Evolutionary conservation across 1,140 invertebrate species (phyloP), one percentile per base, ranked within the genome.

Genomic region (Drosophila fuyamai): DNA sequence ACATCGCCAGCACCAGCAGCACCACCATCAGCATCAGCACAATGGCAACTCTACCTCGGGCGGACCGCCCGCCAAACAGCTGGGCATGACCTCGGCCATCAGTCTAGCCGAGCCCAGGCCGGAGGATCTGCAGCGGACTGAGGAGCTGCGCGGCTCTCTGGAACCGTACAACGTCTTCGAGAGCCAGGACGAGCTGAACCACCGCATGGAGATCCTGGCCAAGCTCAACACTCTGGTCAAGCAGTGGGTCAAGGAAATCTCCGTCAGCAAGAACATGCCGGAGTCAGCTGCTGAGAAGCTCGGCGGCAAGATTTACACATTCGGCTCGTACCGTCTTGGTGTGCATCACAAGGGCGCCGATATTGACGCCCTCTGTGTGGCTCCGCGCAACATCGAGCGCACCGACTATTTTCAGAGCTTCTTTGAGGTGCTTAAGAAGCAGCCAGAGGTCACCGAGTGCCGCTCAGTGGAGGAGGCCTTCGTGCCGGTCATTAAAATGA

Each of bases 401-500:
- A 92, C 94, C 1, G 99, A 99, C 93, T 99, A 99, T 93, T 99
- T 99, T 93, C 94, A 95, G 10, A 96, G 97, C 0, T 99, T 99
- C 93, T 97, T 97, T 92, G 97, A 99, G 53, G 93, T 98, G 50
- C 93, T 99, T 4, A 98, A 97, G 92, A 93, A 95, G 80, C 97
- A 98, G 90, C 93, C 95, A 8, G 97, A 98, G 95, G 97, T 98
- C 44, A 96, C 92, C 43, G 92, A 92, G 62, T 90, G 86, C 67
- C 79, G 90, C 53, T 95, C 97, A 1, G 98, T 99, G 9, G 98
- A 99, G 93, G 98, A 99, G 93, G 99, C 99, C 0, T 99, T 98
- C 94, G 99, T 99, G 58, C 99, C 99, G 16, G 98, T 99, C 4
- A 99, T 99, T 55, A 99, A 99, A 94, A 98, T 99, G 97, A 98